Conservation (phyloP, 1,140 invertebrate genomes). For the Sesamia nonagrioides region DNA sequence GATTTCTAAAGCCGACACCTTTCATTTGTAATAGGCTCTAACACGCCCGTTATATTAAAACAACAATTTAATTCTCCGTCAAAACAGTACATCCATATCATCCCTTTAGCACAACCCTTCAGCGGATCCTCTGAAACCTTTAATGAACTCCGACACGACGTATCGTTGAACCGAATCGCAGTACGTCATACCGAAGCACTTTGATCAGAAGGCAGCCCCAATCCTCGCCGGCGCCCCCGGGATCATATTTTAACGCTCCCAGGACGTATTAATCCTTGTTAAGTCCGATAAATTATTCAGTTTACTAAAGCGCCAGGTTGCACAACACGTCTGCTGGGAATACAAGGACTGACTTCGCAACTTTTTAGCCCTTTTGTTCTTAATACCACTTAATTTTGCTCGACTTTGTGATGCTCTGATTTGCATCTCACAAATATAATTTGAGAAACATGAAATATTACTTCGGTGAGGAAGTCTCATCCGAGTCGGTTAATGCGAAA, state of each 20-base stretch:
- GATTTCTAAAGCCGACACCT: background rate
- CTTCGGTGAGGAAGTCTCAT: conserved; percentile 23
- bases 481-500: conserved; percentile 30
- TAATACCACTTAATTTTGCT: conserved; percentile 37
- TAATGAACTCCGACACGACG: conserved; percentile 3
- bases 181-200: background rate
- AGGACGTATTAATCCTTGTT: conserved; percentile 71
- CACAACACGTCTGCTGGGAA: conserved; percentile 22
- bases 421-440: conserved; percentile 42
- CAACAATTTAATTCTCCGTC: conserved; percentile 1
- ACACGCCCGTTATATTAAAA: background rate
- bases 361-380: conserved; percentile 38
- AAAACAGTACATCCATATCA: background rate
- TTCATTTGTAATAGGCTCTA: background rate
- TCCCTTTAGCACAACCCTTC: background rate
- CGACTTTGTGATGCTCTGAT: conserved; percentile 42
- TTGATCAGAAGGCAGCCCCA: background rate
- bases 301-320: conserved; percentile 23
- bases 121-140: conserved; percentile 2
- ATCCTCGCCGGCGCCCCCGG: background rate
- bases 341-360: conserved; percentile 6
- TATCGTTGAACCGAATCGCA: background rate
- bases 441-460: conserved; percentile 43
- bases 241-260: conserved; percentile 50
- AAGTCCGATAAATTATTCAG: conserved; percentile 72